phyloP scores from a whole-genome alignment of 1,140 invertebrate species.

The Muscidifurax raptorellus region DNA sequence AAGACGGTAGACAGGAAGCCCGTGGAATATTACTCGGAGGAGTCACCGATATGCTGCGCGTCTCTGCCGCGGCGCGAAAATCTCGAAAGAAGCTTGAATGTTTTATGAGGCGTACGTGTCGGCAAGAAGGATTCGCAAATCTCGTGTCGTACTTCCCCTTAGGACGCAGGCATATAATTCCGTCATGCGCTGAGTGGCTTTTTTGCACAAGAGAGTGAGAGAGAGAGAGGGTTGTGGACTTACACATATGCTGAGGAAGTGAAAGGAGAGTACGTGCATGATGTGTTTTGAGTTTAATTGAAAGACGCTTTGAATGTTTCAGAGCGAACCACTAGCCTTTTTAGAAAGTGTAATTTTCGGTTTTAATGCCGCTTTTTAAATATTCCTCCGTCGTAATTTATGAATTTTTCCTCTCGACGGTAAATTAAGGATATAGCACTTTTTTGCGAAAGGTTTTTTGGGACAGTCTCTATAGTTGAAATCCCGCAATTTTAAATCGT shows the following conservation, averaged over 20 bases:
- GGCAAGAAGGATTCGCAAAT: not conserved
- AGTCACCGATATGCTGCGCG: conserved; percentile 7
- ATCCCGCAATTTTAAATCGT: too few species aligned
- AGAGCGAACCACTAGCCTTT: too few species aligned
- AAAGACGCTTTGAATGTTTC: too few species aligned
- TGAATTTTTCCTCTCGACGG: too few species aligned
- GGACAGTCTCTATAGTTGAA: too few species aligned
- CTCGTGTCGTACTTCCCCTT: not conserved
- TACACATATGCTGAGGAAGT: not conserved
- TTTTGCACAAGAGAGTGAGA: not conserved
- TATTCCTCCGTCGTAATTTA: too few species aligned
- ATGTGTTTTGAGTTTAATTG: not conserved
- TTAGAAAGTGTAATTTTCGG: too few species aligned
- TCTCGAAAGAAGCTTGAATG: conserved; percentile 46
- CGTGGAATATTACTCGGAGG: not conserved
- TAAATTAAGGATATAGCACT: too few species aligned
- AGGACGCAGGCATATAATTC: not conserved
- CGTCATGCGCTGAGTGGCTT: not conserved
- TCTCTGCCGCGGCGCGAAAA: conserved; percentile 6
- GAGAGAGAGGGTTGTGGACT: not conserved
- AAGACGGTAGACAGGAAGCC: not conserved
- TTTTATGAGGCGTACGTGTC: conserved; percentile 46
- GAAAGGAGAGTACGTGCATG: not conserved
- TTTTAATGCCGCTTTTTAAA: too few species aligned
- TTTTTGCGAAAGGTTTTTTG: too few species aligned